Conservation (phyloP, 2,888 invertebrate genomes). For the Odontothrips loti region DNA sequence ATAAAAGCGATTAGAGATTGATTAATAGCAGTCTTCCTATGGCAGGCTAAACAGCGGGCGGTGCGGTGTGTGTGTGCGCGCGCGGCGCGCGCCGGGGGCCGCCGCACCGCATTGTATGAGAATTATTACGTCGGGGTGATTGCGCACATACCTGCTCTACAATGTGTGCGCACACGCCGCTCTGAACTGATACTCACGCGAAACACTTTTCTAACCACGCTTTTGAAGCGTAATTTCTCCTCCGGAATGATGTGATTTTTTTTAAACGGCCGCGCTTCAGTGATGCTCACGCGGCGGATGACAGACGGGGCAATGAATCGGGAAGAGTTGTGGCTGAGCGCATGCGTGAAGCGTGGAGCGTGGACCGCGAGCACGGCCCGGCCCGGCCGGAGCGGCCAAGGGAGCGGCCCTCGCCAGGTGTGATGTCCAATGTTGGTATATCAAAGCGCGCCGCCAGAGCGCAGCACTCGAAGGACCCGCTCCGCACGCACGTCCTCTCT, state of each 20-base stretch:
- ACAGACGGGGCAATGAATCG: too few species aligned
- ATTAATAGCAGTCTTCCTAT: background rate
- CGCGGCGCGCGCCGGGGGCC: background rate
- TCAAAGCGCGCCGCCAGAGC: slow-evolving; percentile 2
- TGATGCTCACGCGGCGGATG: too few species aligned
- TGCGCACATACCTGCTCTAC: background rate
- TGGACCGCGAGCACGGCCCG: too few species aligned
- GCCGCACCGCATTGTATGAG: background rate
- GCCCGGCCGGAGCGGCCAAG: too few species aligned
- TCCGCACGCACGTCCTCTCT: background rate
- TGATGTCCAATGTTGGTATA: background rate
- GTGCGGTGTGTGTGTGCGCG: background rate
- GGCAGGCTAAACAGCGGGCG: background rate
- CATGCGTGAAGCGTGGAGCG: too few species aligned
- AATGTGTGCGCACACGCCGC: background rate
- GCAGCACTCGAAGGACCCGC: background rate
- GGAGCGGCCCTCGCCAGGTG: background rate
- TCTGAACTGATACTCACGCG: background rate
- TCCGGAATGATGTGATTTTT: too few species aligned
- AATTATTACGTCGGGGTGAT: background rate
- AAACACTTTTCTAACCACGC: background rate
- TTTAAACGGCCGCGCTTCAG: too few species aligned
- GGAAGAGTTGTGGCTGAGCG: too few species aligned
- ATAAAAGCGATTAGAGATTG: background rate
- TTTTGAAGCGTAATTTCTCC: too few species aligned